phyloP scores from a whole-genome alignment of 2,888 invertebrate genomes.

The Blastobasis adustella region DNA sequence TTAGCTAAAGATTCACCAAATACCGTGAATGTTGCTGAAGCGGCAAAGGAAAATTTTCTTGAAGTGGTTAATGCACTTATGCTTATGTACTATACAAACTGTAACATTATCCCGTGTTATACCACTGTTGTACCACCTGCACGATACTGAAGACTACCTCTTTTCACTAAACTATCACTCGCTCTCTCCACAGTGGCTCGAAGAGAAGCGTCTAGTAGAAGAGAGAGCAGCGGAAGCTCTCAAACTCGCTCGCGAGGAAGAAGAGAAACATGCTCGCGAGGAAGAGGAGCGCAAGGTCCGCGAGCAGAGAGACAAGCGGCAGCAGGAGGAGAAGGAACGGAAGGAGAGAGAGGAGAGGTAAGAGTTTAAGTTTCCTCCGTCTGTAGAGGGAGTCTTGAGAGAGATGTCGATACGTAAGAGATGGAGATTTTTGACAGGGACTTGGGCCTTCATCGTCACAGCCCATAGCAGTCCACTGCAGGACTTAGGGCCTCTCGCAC shows the following conservation, averaged over 20 bases:
- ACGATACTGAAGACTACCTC: neutral
- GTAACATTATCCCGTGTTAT: neutral
- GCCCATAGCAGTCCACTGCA: too few relatives aligned
- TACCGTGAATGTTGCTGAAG: too few relatives aligned
- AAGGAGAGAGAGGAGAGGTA: conserved; percentile 63
- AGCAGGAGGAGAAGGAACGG: conserved; percentile 70
- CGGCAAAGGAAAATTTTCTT: too few relatives aligned
- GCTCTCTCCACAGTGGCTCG: conserved; percentile 63
- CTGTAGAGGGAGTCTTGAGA: too few relatives aligned
- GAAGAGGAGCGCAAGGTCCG: conserved; percentile 48
- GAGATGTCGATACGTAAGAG: too few relatives aligned
- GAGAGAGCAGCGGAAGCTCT: conserved; percentile 80
- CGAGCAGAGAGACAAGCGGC: conserved; percentile 21
- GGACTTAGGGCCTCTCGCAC: too few relatives aligned
- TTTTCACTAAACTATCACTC: neutral
- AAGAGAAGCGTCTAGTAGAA: conserved; percentile 82
- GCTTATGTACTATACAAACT: neutral
- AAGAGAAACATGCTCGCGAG: conserved; percentile 70
- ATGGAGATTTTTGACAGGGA: too few relatives aligned
- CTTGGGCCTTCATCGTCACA: too few relatives aligned
- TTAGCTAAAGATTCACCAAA: too few relatives aligned
- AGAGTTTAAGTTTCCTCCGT: neutral
- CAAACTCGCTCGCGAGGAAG: conserved; percentile 77
- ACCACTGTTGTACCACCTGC: neutral
- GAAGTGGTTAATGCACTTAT: too few relatives aligned